These are phyloP conservation scores for Engystomops pustulosus DNA, from an alignment of 2,113 vertebrate genomes.

Conservation along the genomic window DNA sequence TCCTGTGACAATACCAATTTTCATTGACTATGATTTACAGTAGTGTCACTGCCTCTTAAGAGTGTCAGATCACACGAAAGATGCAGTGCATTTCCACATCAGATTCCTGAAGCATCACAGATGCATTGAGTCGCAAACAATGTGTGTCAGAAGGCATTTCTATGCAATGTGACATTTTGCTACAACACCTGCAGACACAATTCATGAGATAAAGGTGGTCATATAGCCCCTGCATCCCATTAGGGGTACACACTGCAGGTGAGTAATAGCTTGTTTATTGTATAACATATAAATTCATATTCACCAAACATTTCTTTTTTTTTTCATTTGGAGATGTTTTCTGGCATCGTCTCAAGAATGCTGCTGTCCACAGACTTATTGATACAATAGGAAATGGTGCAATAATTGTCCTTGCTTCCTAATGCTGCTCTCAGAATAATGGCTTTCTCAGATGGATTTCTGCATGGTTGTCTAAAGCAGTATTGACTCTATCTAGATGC, in stretches of 20 bases:
- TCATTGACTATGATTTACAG: neutral
- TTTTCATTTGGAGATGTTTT: neutral
- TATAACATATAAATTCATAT: too few species aligned
- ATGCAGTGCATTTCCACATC: neutral
- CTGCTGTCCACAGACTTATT: neutral
- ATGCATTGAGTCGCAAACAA: neutral
- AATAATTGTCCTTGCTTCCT: constrained; percentile 11
- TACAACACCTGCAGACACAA: neutral
- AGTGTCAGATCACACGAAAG: constrained; percentile 1
- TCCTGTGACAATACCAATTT: neutral
- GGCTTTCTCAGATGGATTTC: neutral
- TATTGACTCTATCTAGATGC: neutral
- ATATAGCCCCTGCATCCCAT: neutral
- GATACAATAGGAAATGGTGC: neutral
- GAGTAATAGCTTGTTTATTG: neutral
- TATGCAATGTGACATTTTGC: neutral
- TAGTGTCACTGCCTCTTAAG: neutral
- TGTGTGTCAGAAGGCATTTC: constrained; percentile 2
- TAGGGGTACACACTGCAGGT: neutral
- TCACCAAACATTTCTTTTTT: neutral
- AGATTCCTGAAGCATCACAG: neutral
- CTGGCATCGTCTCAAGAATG: neutral
- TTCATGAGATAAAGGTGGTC: neutral
- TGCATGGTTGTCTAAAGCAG: neutral
- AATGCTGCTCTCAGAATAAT: constrained; percentile 13